Evolutionary conservation across 2,888 invertebrate species (phyloP).

Genomic region (Callinectes sapidus): DNA sequence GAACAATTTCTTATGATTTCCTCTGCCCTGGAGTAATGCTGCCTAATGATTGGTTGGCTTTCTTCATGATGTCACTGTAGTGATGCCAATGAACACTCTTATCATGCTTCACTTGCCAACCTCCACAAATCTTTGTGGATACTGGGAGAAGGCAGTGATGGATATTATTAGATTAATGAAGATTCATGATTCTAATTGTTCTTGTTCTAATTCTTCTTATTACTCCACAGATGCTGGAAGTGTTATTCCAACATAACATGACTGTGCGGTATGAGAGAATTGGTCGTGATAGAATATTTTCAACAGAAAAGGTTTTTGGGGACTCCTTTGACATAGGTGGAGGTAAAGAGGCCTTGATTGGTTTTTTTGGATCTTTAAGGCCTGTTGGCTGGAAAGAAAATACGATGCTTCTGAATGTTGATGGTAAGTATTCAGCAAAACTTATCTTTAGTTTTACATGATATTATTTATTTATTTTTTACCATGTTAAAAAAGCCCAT

Average conservation of each 20-base stretch:
- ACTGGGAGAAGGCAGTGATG: too few relatives aligned
- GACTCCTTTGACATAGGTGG: slow-evolving; percentile 56
- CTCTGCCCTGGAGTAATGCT: too few relatives aligned
- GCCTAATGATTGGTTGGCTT: too few relatives aligned
- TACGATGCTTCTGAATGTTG: slow-evolving; percentile 62
- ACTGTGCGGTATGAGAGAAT: slow-evolving; percentile 40
- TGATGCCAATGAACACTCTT: too few relatives aligned
- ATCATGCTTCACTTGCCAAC: too few relatives aligned
- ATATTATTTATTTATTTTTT: too few relatives aligned
- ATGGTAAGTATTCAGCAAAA: slow-evolving; percentile 51
- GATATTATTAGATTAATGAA: not conserved
- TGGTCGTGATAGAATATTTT: slow-evolving; percentile 48
- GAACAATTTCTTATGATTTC: too few relatives aligned
- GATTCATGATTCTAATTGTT: not conserved
- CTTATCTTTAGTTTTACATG: too few relatives aligned
- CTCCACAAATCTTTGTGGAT: too few relatives aligned
- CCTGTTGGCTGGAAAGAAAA: slow-evolving; percentile 67
- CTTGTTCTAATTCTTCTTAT: not conserved
- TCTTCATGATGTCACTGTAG: too few relatives aligned
- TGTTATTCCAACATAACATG: slow-evolving; percentile 54
- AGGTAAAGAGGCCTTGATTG: slow-evolving; percentile 61
- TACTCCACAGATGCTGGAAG: slow-evolving; percentile 60
- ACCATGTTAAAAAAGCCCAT: too few relatives aligned
- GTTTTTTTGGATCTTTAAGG: slow-evolving; percentile 68
- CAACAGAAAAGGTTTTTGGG: slow-evolving; percentile 51